A percentile compares a stretch with the other conserved stretches of the same genome.
Conservation (phyloP, 2,888 invertebrate species). For the Erebia aethiops region DNA sequence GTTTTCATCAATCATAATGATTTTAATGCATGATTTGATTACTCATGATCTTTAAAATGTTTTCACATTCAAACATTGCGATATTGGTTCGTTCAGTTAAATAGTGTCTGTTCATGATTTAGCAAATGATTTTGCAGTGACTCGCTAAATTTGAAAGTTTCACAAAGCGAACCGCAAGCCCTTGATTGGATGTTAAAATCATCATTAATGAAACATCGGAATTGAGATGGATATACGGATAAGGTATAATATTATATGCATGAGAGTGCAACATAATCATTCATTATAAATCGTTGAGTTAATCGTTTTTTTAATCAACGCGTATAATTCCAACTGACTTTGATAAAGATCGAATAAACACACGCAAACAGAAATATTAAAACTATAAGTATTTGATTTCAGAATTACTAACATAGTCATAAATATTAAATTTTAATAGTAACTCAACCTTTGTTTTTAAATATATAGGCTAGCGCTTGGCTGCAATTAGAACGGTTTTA, state of each 20-base stretch:
- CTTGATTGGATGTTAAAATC: conserved; percentile 10
- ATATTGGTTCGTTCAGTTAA: neutral
- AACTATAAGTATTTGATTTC: neutral
- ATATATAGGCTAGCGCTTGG: too few species aligned
- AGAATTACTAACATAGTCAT: neutral
- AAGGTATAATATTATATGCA: conserved; percentile 1
- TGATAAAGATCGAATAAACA: conserved; percentile 3
- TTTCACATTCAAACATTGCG: neutral
- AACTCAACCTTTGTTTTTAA: too few species aligned
- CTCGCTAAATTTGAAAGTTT: conserved; percentile 13
- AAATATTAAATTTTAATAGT: too few species aligned
- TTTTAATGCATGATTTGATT: neutral
- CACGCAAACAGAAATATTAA: neutral
- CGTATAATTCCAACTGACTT: neutral
- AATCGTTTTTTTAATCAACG: neutral
- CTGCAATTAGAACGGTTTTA: too few species aligned
- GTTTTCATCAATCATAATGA: neutral
- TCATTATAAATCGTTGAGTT: neutral
- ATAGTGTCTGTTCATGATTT: conserved; percentile 1
- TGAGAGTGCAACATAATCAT: conserved; percentile 5
- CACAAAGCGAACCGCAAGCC: conserved; percentile 6
- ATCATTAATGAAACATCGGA: conserved; percentile 10
- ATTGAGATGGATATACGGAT: conserved; percentile 1
- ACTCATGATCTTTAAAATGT: neutral
- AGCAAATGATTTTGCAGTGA: conserved; percentile 7